These are phyloP conservation scores for Heterohyrax brucei DNA, from an alignment of 2,797 vertebrate species.

Conservation along the genomic window DNA sequence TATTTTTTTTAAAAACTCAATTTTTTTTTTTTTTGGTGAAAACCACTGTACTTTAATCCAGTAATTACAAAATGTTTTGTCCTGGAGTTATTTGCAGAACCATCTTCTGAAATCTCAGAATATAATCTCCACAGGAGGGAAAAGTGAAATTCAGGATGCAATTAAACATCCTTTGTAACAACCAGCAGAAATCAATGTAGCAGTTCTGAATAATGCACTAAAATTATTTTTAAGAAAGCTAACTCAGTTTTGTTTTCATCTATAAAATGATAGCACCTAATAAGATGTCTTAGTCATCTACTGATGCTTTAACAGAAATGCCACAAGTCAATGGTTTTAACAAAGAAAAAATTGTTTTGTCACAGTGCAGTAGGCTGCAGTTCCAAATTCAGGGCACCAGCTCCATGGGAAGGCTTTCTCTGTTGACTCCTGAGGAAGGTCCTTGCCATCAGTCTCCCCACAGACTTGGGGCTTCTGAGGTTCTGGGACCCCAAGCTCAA, in stretches of 20 bases:
- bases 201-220: background rate
- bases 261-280: background rate
- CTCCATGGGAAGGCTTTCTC: too few relatives aligned
- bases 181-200: background rate
- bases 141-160: background rate
- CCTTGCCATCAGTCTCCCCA: too few relatives aligned
- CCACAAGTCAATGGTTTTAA: too few relatives aligned
- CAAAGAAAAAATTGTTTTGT: too few relatives aligned
- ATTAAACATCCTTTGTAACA: background rate
- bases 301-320: too few relatives aligned
- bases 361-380: too few relatives aligned
- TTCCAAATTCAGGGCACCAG: too few relatives aligned
- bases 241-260: background rate
- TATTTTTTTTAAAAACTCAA: too few relatives aligned
- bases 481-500: too few relatives aligned
- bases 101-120: background rate
- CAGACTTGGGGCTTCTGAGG: too few relatives aligned
- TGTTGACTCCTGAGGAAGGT: too few relatives aligned
- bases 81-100: background rate
- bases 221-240: conserved; percentile 5
- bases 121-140: background rate
- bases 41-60: background rate
- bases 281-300: too few relatives aligned
- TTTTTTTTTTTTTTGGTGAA: background rate
- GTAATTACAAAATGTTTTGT: background rate